Evolutionary conservation across 2,113 vertebrate species (phyloP), one percentile per base, ranked within the genome.

Genomic region (Pelobates fuscus): DNA sequence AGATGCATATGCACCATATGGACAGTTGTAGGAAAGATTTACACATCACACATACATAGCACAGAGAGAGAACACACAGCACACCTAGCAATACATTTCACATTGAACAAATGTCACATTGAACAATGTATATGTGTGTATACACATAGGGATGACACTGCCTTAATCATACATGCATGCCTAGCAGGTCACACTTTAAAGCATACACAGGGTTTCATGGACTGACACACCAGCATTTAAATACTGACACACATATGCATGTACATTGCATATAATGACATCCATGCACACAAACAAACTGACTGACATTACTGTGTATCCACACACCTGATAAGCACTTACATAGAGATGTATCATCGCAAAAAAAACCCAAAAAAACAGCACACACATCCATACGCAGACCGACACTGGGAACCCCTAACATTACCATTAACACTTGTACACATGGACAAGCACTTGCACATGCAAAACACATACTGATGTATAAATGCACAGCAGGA

Each of bases 241-340:
- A 23, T 8, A 55, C 20, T 55, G 52, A 55, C 21, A 55, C 21
- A 55, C 20, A 20, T 1, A 8, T 11, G 8, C 20, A 55, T 55
- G 21, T 23, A 2, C 52, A 55, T 17, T 23, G 20, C 20, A 55
- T 17, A 55, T 8, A 23, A 2, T 55, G n/a, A 55, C 52, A 55
- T 55, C 44, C 15, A 55, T 55, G 21, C 52, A 55, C 52, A 23
- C 52, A 20, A 21, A 55, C 52, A 55, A 18, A 55, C 52, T 55
- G 21, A 55, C n/a, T 55, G 52, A 55, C 52, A 55, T 21, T 23
- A 55, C 52, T 23, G 52, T 55, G 21, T n/a, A 55, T 17, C 20
- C 4, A 55, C 52, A 55, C 52, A 23, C n/a, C 52, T 55, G 52
- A 55, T 55, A 55, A 10, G 5, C 32, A 55, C 52, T 55, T 21